Conservation (phyloP, 2,888 invertebrate species). For the Macrophya annulata region DNA sequence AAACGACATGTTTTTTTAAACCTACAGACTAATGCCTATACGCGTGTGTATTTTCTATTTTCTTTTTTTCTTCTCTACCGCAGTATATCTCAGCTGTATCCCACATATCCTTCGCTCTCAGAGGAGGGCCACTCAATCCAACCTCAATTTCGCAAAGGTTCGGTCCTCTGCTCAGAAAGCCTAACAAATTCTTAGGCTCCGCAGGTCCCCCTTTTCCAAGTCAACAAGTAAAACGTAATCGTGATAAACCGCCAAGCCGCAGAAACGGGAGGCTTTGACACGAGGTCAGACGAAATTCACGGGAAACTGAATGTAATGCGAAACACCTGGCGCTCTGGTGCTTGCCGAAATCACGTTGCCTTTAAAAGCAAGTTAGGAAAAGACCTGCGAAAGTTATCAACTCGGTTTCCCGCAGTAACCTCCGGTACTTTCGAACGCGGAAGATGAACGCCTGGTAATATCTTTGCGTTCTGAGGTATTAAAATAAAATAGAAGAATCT, state of each 20-base stretch:
- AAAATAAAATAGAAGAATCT: not conserved
- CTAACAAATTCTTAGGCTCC: slow-evolving; percentile 10
- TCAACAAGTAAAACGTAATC: slow-evolving; percentile 37
- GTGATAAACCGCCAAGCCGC: slow-evolving; percentile 36
- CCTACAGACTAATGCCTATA: not conserved
- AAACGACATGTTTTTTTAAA: not conserved
- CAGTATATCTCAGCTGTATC: not conserved
- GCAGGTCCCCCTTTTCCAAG: slow-evolving; percentile 31
- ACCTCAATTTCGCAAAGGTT: slow-evolving; percentile 42
- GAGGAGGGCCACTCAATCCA: slow-evolving; percentile 45
- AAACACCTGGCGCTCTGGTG: slow-evolving; percentile 34
- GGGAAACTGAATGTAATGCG: slow-evolving; percentile 37
- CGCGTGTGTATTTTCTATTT: slow-evolving; percentile 11
- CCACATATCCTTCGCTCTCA: slow-evolving; percentile 6
- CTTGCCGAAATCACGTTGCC: slow-evolving; percentile 26
- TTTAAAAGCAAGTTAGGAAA: slow-evolving; percentile 24
- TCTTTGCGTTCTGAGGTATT: slow-evolving; percentile 5
- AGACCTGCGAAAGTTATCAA: slow-evolving; percentile 38
- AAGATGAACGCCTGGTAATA: slow-evolving; percentile 18
- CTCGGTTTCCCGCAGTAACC: slow-evolving; percentile 17
- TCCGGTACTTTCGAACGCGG: slow-evolving; percentile 10
- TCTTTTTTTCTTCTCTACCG: not conserved
- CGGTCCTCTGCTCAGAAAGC: slow-evolving; percentile 22
- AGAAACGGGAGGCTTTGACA: slow-evolving; percentile 19
- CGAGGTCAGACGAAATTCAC: slow-evolving; percentile 33